Base-by-base conservation (phyloP, 2,113 vertebrate species). In the Excalfactoria chinensis region DNA sequence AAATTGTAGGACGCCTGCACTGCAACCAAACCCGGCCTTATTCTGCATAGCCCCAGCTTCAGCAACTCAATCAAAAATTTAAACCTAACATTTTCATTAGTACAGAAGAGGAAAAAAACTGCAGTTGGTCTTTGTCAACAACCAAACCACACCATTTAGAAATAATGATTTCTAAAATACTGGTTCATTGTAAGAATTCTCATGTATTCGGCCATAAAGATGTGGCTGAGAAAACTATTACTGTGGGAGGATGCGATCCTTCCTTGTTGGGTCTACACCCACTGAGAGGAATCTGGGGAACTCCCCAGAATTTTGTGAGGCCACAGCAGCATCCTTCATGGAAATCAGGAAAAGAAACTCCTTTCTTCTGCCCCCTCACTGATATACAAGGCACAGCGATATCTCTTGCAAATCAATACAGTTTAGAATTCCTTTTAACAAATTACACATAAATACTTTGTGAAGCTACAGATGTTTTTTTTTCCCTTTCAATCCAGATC, bases 61-160 rank as follows among this genome's bases (percentile, higher is more conserved):
- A 92, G 48, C 34, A 73, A 84, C 21, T 53, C 59, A 51, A 49
- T 28, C 51, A 92, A 16, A 83, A 74, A 10, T 49, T 81, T 59
- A 69, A 58, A 85, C 66, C 4, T 56, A 25, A 34, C 34, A 59
- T 73, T 89, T 63, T 37, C 0, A 0, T 46, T 73, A 72, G 32
- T 23, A n/a, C 3, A 68, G 55, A 92, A 59, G 32, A 84, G 32
- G 71, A 26, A 18, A 84, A 75, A 49, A 69, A 3, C 37, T 17
- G 25, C 56, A 88, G 80, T 69, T 12, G 48, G 26, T 32, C n/a
- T 41, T 63, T 49, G 59, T 85, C n/a, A 86, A 71, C 13, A 81
- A 81, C 2, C 3, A 40, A 62, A 71, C 13, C 30, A 77, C 30
- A 41, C 2, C 1, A 56, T 0, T 22, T 4, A 1, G n/a, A 62